Evolutionary conservation across 2,888 invertebrate genomes (phyloP).

Genomic region (Hydraecia micacea): DNA sequence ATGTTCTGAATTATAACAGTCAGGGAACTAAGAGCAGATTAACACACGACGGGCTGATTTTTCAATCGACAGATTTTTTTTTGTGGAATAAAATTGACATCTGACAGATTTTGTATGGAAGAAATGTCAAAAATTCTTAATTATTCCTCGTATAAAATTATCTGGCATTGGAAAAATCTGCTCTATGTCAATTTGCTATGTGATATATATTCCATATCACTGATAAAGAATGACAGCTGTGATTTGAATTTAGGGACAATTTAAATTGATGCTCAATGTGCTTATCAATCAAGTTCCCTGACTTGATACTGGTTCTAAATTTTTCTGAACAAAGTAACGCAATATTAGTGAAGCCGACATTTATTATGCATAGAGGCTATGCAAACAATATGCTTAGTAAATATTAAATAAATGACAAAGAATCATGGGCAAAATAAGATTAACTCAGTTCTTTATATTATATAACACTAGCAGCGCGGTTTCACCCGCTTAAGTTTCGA

Average conservation of each 20-base stretch:
- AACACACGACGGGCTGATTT: not conserved
- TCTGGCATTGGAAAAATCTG: no score
- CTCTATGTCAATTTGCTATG: not conserved
- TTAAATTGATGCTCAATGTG: conserved; percentile 1
- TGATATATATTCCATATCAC: not conserved
- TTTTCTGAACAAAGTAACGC: not conserved
- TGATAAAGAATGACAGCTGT: not conserved
- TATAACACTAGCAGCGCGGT: not conserved
- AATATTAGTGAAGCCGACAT: not conserved
- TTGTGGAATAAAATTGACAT: no score
- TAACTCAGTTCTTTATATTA: not conserved
- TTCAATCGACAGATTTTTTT: no score
- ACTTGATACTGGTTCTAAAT: not conserved
- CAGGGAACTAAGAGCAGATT: not conserved
- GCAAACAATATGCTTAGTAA: not conserved
- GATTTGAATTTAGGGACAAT: not conserved
- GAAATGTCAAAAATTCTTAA: no score
- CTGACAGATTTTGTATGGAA: no score
- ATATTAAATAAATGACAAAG: not conserved
- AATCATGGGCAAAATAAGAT: conserved; percentile 1
- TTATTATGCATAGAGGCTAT: not conserved
- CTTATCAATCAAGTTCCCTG: not conserved
- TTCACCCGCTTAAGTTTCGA: no score
- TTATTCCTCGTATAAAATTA: no score
- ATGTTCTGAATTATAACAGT: not conserved